Conservation (phyloP, 2,888 invertebrate species). For the Oligia strigilis region DNA sequence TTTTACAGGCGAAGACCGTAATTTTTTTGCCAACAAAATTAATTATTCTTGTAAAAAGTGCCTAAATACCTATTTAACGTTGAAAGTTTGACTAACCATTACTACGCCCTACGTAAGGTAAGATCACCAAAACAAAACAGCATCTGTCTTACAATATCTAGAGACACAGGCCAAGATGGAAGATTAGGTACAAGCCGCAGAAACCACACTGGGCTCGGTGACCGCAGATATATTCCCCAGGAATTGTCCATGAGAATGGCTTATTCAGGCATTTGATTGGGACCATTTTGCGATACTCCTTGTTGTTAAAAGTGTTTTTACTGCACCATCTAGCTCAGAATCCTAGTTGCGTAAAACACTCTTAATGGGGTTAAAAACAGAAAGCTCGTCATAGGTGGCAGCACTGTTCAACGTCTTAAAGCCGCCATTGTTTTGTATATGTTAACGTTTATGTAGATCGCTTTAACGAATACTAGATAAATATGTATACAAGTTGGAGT, state of each 20-base stretch:
- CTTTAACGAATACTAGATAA: neutral
- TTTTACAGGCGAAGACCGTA: neutral
- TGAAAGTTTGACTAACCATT: neutral
- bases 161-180: neutral
- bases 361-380: neutral
- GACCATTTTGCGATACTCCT: neutral
- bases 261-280: neutral
- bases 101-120: too few relatives aligned
- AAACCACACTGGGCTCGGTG: slow-evolving; percentile 20
- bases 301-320: too few relatives aligned
- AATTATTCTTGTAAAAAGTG: neutral
- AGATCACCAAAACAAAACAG: neutral
- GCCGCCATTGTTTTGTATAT: neutral
- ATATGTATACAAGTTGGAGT: neutral
- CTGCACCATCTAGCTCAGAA: too few relatives aligned
- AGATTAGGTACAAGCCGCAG: slow-evolving; percentile 24
- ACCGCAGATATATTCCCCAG: slow-evolving; percentile 10
- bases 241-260: neutral
- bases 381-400: neutral
- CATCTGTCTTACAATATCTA: neutral
- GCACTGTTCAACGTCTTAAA: neutral
- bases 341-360: neutral
- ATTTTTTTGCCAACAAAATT: neutral
- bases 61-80: neutral
- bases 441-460: too few relatives aligned